Evolutionary conservation across 2,113 vertebrate species (phyloP), one percentile per base, ranked within the genome.

Genomic region (Hystrix cristata): DNA sequence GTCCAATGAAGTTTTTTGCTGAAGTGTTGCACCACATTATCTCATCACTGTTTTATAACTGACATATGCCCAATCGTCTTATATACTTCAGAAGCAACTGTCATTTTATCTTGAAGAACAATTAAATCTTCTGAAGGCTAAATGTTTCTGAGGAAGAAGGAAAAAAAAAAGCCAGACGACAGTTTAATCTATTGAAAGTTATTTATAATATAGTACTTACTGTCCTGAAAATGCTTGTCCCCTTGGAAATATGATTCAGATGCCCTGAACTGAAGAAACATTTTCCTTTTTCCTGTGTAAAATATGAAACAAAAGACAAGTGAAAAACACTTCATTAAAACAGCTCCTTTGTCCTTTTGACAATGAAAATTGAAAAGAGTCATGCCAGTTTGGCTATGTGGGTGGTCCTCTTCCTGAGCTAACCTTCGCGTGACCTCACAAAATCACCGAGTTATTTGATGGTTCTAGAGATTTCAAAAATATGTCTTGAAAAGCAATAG

Each of bases 181-280:
- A 57, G 78, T 98, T 98, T 97, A 98, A 95, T 98, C 98, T 98
- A 98, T 91, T 98, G 93, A 97, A 98, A 94, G 95, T 98, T 99
- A 98, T 99, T 99, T 98, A 99, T 98, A 98, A 96, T 98, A 97
- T 98, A 97, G 98, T 98, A 98, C 98, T 98, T 96, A 98, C 97
- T 98, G 98, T 98, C 98, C 98, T 99, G 92, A 98, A 98, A 98
- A 96, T 98, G 98, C 96, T 95, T 96, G 98, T 99, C 99, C 98
- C 98, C 95, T 90, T 99, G 98, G 98, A 99, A 99, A 98, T 99
- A 99, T 99, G 98, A 99, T 99, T 99, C 98, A 98, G 97, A 98
- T 97, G 87, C 97, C 98, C 95, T 57, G 83, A 98, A 98, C 96
- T 98, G 95, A 98, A 98, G 96, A 98, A 98, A 98, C 55, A 98